Percentiles rank a stretch among this genome's conserved stretches.
phyloP scores from a whole-genome alignment of 2,888 invertebrate genomes.

The Mythimna pallens region DNA sequence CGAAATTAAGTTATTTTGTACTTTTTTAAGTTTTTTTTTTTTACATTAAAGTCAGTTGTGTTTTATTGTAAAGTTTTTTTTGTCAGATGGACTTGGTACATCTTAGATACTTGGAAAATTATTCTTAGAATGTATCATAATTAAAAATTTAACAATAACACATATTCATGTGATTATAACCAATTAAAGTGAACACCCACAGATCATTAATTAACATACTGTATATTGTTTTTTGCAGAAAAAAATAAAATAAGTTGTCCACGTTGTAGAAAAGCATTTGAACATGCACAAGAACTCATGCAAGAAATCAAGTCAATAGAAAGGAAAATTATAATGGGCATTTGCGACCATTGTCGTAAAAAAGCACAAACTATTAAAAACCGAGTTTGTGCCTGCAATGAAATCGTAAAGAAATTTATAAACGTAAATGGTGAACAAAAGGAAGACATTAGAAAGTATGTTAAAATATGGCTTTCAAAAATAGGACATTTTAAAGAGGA shows the following conservation, averaged over 20 bases:
- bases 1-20: too few species aligned
- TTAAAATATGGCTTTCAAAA: constrained; percentile 67
- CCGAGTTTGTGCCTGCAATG: constrained; percentile 75
- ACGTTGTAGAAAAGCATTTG: constrained; percentile 75
- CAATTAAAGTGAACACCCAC: not conserved
- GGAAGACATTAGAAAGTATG: constrained; percentile 62
- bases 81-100: too few species aligned
- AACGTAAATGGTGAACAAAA: constrained; percentile 66
- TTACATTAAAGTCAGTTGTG: too few species aligned
- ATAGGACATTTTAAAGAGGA: constrained; percentile 60
- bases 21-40: too few species aligned
- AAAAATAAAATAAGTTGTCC: constrained; percentile 72
- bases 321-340: constrained; percentile 70
- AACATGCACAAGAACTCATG: constrained; percentile 72
- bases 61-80: too few species aligned
- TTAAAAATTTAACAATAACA: not conserved
- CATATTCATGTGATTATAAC: too few species aligned
- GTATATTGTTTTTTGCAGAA: constrained; percentile 69
- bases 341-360: constrained; percentile 78
- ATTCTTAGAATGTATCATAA: too few species aligned
- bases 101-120: too few species aligned
- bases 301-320: constrained; percentile 67
- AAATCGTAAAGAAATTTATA: constrained; percentile 74
- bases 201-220: not conserved
- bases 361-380: constrained; percentile 55